phyloP scores from a whole-genome alignment of 1,140 invertebrate genomes.

The Brachionus rubens region DNA sequence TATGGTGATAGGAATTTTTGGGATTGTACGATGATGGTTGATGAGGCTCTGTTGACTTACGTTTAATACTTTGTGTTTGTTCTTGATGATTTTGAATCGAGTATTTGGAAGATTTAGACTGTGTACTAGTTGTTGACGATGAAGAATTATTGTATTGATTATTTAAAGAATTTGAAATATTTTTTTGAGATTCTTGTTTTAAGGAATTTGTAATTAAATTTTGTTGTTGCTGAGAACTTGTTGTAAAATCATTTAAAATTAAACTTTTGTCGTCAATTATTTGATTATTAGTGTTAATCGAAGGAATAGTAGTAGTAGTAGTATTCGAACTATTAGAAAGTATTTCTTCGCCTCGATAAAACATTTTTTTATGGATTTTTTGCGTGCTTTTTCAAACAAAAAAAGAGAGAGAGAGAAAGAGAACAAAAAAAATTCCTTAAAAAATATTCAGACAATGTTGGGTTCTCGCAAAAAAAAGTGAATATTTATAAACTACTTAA shows the following conservation, averaged over 20 bases:
- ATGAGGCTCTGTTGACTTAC: conserved; percentile 25
- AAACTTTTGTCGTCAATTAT: conserved; percentile 43
- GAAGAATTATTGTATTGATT: not conserved
- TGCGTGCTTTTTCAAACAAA: conserved; percentile 29
- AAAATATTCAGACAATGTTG: conserved; percentile 39
- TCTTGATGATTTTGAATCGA: conserved; percentile 27
- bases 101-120: conserved; percentile 21
- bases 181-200: conserved; percentile 34
- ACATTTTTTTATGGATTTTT: conserved; percentile 45
- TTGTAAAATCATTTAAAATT: conserved; percentile 40
- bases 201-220: conserved; percentile 32
- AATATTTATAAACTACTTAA: conserved; percentile 24
- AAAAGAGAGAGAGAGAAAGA: not conserved
- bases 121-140: not conserved
- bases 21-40: conserved; percentile 12
- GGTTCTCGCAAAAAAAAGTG: conserved; percentile 27
- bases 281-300: not conserved
- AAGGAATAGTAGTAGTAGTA: conserved; percentile 9
- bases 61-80: conserved; percentile 31
- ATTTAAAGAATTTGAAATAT: conserved; percentile 32
- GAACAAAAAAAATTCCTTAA: conserved; percentile 12
- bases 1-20: conserved; percentile 13
- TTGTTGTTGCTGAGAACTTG: conserved; percentile 13
- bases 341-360: conserved; percentile 45
- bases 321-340: not conserved